Base-by-base conservation (phyloP, 1,140 invertebrate genomes). In the Paramacrobiotus metropolitanus region DNA sequence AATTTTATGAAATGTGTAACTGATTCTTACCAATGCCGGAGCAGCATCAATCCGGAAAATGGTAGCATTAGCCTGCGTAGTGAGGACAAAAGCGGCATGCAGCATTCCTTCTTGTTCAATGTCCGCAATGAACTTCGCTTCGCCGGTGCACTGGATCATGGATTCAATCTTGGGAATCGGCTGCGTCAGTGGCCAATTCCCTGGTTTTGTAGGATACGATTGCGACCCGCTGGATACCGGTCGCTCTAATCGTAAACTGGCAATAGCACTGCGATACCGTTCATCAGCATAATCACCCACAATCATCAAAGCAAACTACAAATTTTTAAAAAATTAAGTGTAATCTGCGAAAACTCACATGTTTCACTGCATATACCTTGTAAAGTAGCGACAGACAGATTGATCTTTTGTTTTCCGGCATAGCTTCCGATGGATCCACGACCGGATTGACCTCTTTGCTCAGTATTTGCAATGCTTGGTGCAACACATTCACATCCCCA, bases 81-180 rank as follows among this genome's bases (percentile, higher is more conserved):
- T 73, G 2, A 76, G 66, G 1, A 83, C 81, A 62, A 83, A 80
- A 15, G 81, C 82, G 4, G 48, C 48, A 55, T 55, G 48, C 48
- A 55, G 48, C 48, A 55, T 55, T 55, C 48, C 15, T 55, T 55
- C 48, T 20, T 75, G 69, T 24, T 77, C 77, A 48, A 82, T 69
- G 67, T 84, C 82, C 65, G 82, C 82, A 24, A 75, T 67, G 66
- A 81, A 85, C 64, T 79, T 73, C n/a, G 79, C 83, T 68, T 85
- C 82, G 60, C 63, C 63, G 30, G 63, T 40, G 21, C 59, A 44
- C 62, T 71, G 70, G 9, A 65, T 61, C 21, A 62, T 28, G 2
- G 69, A 67, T 34, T 70, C 68, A 9, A 71, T 30, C 62, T 74
- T 74, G 1, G 68, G 67, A 44, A 72, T 44, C 2, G 72, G 68